Evolutionary conservation across 2,888 invertebrate genomes (phyloP), one percentile per base, ranked within the genome.

Genomic region (Mythimna vitellina): DNA sequence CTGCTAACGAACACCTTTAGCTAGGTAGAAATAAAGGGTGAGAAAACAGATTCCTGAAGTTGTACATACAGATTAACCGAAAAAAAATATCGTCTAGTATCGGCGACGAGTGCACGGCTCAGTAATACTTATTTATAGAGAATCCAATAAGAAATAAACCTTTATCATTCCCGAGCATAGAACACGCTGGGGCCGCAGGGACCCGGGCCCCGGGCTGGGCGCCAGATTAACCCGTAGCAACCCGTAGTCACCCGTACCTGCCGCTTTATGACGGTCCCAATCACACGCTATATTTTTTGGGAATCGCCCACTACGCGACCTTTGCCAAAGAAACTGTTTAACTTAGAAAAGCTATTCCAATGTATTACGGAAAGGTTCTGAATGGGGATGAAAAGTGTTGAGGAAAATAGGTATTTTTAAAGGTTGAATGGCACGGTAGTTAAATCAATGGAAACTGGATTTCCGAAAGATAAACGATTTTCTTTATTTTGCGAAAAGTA

Each of bases 241-340:
- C 73, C 80, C 80, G 60, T 53, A 81, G 69, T 64, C 82, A 66
- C 64, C 73, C 82, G 57, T 74, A 80, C 77, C 82, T 83, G 84
- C 53, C 70, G 67, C 51, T 83, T 82, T 82, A 82, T 65, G 82
- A 84, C 74, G 82, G 81, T 78, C 78, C 58, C 84, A 81, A 81
- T 75, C 84, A 65, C 74, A 81, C 68, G 65, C 71, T 72, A 78
- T 71, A 83, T 81, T 78, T 80, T 78, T 75, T 68, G 68, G 68
- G 69, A 75, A 67, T 58, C 57, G 42, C 58, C 63, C 65, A 51
- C 61, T 22, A 62, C 22, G 57, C 63, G 73, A 68, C 81, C 71
- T 72, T 72, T 60, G 67, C 38, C 53, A 70, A 70, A 73, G 81
- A 64, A 80, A 83, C 70, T 68, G 65, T 78, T 75, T 69, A 80